phyloP scores from a whole-genome alignment of 2,888 invertebrate species.

The Subacronicta megacephala region DNA sequence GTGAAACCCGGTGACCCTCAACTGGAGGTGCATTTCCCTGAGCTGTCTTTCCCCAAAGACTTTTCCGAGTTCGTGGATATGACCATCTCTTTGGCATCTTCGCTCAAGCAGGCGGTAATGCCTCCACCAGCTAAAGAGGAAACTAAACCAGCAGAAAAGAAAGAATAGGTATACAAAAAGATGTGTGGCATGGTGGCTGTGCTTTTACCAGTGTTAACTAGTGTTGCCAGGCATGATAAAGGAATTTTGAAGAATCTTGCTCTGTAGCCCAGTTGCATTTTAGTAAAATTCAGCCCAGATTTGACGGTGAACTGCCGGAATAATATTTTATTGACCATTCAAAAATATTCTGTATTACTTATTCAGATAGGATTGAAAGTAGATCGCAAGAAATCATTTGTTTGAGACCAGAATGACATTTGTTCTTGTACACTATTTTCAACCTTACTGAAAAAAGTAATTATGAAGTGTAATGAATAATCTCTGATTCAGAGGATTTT shows the following conservation, averaged over 20 bases:
- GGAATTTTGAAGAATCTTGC: neutral
- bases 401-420: no score
- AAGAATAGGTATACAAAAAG: constrained; percentile 78
- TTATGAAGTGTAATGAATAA: no score
- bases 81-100: constrained; percentile 78
- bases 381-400: no score
- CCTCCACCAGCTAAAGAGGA: constrained; percentile 82
- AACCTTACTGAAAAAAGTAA: no score
- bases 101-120: constrained; percentile 83
- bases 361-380: no score
- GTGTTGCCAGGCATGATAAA: constrained; percentile 32
- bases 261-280: neutral
- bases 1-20: constrained; percentile 92
- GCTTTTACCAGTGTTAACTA: constrained; percentile 21
- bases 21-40: constrained; percentile 90
- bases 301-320: no score
- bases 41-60: constrained; percentile 90
- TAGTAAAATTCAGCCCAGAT: neutral
- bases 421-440: no score
- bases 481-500: no score
- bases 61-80: constrained; percentile 88
- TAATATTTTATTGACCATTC: no score
- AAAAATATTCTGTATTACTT: no score
- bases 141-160: constrained; percentile 71
- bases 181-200: constrained; percentile 48